These are phyloP conservation scores for Epistrophe eligans DNA, from an alignment of 2,888 invertebrate genomes.

Conservation along the genomic window DNA sequence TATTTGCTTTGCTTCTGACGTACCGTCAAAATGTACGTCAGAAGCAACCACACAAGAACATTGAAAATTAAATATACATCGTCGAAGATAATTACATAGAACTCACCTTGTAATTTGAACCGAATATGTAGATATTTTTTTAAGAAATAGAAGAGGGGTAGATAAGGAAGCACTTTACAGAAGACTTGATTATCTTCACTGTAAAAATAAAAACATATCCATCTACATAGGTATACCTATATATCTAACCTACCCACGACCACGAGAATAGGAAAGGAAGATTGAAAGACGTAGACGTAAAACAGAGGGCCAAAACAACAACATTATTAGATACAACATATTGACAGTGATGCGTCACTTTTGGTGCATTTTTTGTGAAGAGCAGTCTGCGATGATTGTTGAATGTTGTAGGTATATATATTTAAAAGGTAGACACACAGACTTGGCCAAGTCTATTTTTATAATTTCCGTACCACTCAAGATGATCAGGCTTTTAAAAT, in stretches of 20 bases:
- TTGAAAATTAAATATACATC: conserved; percentile 50
- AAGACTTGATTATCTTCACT: conserved; percentile 74
- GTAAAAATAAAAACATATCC: conserved; percentile 64
- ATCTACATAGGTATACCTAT: background rate
- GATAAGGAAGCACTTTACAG: conserved; percentile 71
- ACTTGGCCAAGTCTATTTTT: conserved; percentile 67
- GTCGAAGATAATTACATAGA: conserved; percentile 76
- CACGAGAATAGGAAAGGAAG: conserved; percentile 34
- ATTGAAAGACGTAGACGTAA: conserved; percentile 49
- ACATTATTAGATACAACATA: conserved; percentile 77
- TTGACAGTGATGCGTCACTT: conserved; percentile 83
- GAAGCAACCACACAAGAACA: conserved; percentile 65
- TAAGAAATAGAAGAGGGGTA: conserved; percentile 59
- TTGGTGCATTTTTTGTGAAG: conserved; percentile 76
- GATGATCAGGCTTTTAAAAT: conserved; percentile 73
- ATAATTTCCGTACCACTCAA: conserved; percentile 68
- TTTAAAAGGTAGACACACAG: conserved; percentile 46
- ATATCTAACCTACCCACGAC: conserved; percentile 22
- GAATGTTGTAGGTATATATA: conserved; percentile 6
- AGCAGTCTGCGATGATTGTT: conserved; percentile 28
- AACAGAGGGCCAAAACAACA: conserved; percentile 72
- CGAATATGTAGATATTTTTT: conserved; percentile 60
- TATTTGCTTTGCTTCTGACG: conserved; percentile 45
- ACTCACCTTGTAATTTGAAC: conserved; percentile 83
- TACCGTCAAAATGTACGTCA: conserved; percentile 51